Evolutionary conservation across 2,888 invertebrate species (phyloP).

Genomic region (Lumbricus terrestris): DNA sequence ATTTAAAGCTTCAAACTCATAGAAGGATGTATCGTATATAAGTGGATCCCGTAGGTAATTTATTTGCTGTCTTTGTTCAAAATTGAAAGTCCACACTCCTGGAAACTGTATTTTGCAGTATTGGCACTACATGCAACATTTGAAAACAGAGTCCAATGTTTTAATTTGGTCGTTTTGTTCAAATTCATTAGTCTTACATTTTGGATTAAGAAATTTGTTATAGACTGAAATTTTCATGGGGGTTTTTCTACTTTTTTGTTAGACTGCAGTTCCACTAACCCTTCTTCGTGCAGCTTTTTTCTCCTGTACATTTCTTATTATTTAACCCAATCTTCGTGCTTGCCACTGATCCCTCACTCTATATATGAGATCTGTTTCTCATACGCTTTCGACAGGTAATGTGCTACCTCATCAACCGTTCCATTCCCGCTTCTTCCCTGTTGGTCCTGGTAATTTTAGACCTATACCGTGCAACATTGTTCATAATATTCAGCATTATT

Average conservation of each 20-base stretch:
- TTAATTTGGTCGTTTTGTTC: not conserved
- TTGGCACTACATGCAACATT: not conserved
- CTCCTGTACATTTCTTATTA: not conserved
- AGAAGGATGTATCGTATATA: too few relatives aligned
- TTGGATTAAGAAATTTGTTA: not conserved
- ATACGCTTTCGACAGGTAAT: not conserved
- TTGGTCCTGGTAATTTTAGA: not conserved
- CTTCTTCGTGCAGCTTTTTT: not conserved
- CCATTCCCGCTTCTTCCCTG: not conserved
- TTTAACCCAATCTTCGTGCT: not conserved
- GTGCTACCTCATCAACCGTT: not conserved
- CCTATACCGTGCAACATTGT: not conserved
- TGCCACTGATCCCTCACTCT: not conserved
- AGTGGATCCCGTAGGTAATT: too few relatives aligned
- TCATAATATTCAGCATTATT: not conserved
- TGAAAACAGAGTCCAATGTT: not conserved
- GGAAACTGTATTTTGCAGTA: not conserved
- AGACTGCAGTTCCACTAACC: not conserved
- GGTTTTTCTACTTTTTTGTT: not conserved
- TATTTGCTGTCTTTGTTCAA: too few relatives aligned
- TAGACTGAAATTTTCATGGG: not conserved
- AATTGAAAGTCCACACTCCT: too few relatives aligned
- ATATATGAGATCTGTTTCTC: not conserved
- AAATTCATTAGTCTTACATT: not conserved
- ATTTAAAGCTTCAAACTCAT: not conserved